Evolutionary conservation across 2,888 invertebrate species (phyloP).

Genomic region (Drosophila fungiperda): DNA sequence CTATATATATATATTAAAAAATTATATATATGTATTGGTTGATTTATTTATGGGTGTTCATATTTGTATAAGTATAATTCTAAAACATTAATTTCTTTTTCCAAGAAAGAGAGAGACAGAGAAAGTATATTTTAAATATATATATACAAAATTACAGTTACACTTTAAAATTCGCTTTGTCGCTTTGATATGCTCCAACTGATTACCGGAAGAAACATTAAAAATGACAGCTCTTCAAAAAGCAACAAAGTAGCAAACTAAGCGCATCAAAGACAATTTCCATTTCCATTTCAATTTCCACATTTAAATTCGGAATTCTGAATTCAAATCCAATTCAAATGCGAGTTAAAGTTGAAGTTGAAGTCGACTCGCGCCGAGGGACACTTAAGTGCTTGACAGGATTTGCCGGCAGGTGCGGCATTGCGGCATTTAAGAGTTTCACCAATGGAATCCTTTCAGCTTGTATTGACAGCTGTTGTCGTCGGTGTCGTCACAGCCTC

Average conservation of each 20-base stretch:
- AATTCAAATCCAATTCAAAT: slow-evolving; percentile 28
- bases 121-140: background rate
- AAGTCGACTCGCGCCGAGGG: slow-evolving; percentile 44
- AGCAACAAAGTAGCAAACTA: background rate
- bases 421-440: slow-evolving; percentile 41
- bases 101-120: too few relatives aligned
- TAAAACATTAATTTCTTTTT: too few relatives aligned
- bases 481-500: slow-evolving; percentile 26
- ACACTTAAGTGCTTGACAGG: slow-evolving; percentile 27
- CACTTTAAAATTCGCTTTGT: background rate
- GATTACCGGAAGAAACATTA: slow-evolving; percentile 21
- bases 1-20: too few relatives aligned
- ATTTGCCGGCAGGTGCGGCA: slow-evolving; percentile 33
- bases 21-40: background rate
- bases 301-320: background rate
- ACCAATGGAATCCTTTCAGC: slow-evolving; percentile 50
- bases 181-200: slow-evolving; percentile 11
- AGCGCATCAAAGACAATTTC: slow-evolving; percentile 47
- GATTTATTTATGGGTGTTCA: background rate
- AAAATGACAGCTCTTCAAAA: background rate
- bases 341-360: slow-evolving; percentile 36
- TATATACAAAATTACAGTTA: background rate
- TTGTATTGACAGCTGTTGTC: slow-evolving; percentile 64
- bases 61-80: background rate
- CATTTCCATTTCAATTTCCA: background rate